Evolutionary conservation across 2,113 vertebrate genomes (phyloP), one percentile per base, ranked within the genome.

Genomic region (Dissostichus mawsoni): DNA sequence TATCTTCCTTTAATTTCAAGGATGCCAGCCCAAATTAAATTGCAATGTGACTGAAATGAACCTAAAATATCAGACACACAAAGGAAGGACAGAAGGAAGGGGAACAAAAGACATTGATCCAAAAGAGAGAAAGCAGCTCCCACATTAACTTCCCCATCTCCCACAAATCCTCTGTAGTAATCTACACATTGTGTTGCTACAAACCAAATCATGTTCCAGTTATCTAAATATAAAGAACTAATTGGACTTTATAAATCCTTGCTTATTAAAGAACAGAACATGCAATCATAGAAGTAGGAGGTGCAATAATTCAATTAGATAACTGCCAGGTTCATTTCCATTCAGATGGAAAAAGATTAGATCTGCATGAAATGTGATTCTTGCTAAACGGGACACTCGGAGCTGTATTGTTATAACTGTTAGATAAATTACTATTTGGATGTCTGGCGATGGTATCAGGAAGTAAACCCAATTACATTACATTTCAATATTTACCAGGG

Each of bases 1-100:
- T 91, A 92, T 93, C 90, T 93, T 73, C 47, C 73, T 78, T 88
- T 91, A 86, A 90, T 93, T 93, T 93, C 80, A 90, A 86, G 82
- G 88, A 94, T 91, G 90, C 84, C 78, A 87, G 79, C 69, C 76
- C 78, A 90, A 90, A 92, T 93, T 89, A 91, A 88, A 86, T 90
- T 82, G 81, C 79, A 48, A 18, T 6, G 66, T 11, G 58, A 90
- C 75, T 83, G 76, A 90, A 92, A 85, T 87, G 59, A 84, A 83
- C 69, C 81, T 74, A 86, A 89, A 90, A 92, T 82, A 92, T 73
- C 84, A 78, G 41, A 75, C 59, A 56, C 68, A 82, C 77, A 80
- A 59, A 51, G 58, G 36, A 74, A 79, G 44, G 45, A 76, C 16
- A 29, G 58, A 69, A 58, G 59, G 45, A 55, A 52, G 51, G 16